phyloP scores from a whole-genome alignment of 2,888 invertebrate genomes.

The Drosophila prostipennis region DNA sequence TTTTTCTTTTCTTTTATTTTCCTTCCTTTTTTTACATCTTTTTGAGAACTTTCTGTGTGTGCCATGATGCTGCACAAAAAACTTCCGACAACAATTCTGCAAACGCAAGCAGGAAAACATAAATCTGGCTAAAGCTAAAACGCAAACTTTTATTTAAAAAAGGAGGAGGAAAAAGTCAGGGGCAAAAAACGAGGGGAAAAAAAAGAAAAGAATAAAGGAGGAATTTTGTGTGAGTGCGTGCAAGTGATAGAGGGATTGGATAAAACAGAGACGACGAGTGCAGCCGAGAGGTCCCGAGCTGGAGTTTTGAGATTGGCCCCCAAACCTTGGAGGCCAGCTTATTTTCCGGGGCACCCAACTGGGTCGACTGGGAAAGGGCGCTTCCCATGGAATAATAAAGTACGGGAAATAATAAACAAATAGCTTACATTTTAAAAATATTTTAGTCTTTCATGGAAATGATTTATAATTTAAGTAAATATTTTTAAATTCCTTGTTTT shows the following conservation, averaged over 20 bases:
- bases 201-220: slow-evolving; percentile 8
- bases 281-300: slow-evolving; percentile 13
- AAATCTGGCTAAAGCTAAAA: slow-evolving; percentile 80
- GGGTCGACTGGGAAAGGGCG: slow-evolving; percentile 8
- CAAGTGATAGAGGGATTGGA: slow-evolving; percentile 59
- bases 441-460: too few relatives aligned
- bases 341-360: neutral
- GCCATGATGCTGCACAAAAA: slow-evolving; percentile 77
- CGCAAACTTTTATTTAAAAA: slow-evolving; percentile 72
- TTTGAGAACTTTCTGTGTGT: slow-evolving; percentile 46
- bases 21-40: slow-evolving; percentile 40
- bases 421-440: too few relatives aligned
- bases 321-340: neutral
- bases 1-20: neutral
- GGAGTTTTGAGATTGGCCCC: slow-evolving; percentile 6
- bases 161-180: neutral
- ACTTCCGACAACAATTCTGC: slow-evolving; percentile 80
- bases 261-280: slow-evolving; percentile 10
- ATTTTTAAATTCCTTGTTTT: too few relatives aligned
- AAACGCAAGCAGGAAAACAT: slow-evolving; percentile 80
- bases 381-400: neutral
- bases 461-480: neutral
- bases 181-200: neutral
- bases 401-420: neutral
- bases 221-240: slow-evolving; percentile 56